Conservation (phyloP, 2,797 vertebrate species). For the Oophaga sylvatica region DNA sequence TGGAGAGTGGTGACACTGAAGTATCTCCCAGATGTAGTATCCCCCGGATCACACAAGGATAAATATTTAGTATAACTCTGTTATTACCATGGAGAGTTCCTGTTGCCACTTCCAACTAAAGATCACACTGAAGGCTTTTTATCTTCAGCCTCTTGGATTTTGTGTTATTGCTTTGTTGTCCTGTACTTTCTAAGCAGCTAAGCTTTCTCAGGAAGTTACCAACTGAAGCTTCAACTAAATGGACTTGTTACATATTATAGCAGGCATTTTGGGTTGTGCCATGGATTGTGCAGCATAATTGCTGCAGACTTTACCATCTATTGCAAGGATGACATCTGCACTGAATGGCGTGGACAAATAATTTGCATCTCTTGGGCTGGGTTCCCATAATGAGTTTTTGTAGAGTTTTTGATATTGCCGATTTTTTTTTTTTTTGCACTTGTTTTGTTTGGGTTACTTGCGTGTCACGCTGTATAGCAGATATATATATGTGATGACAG, state of each 20-base stretch:
- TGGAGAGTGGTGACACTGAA: not conserved
- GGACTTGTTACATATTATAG: not conserved
- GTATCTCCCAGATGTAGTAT: not conserved
- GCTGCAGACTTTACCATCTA: too few relatives aligned
- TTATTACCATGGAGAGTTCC: constrained; percentile 23
- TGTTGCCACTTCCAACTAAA: constrained; percentile 9
- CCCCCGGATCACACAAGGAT: not conserved
- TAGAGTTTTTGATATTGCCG: too few relatives aligned
- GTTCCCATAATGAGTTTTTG: too few relatives aligned
- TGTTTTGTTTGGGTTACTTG: too few relatives aligned
- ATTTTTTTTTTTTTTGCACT: too few relatives aligned
- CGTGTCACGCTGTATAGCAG: too few relatives aligned
- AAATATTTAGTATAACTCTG: constrained; percentile 38
- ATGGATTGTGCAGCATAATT: not conserved
- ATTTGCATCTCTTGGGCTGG: too few relatives aligned
- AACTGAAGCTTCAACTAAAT: not conserved
- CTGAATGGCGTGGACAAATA: too few relatives aligned
- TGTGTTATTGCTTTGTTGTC: not conserved
- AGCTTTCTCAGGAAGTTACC: not conserved
- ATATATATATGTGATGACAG: too few relatives aligned
- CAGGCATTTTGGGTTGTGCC: not conserved
- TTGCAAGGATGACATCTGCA: too few relatives aligned
- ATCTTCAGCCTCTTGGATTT: not conserved
- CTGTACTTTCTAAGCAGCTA: not conserved
- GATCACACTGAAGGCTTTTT: constrained; percentile 7